Evolutionary conservation across 2,888 invertebrate species (phyloP).

Genomic region (Julus scandinavius): DNA sequence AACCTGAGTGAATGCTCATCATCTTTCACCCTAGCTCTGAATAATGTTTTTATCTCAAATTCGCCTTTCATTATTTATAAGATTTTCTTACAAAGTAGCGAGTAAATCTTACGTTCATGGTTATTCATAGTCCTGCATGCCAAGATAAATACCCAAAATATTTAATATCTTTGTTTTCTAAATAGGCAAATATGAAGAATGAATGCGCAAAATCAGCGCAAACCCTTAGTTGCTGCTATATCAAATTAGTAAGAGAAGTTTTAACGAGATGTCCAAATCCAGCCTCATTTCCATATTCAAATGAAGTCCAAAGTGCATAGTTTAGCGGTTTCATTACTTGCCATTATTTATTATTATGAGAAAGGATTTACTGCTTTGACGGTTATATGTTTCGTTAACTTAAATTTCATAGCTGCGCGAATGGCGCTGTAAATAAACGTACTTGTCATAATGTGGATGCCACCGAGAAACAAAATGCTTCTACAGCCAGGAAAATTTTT

Average conservation of each 20-base stretch:
- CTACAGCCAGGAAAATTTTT: background rate
- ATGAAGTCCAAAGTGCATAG: constrained; percentile 9
- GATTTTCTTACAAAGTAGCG: too few relatives aligned
- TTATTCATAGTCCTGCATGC: background rate
- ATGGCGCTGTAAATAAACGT: constrained; percentile 18
- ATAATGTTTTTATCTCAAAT: too few relatives aligned
- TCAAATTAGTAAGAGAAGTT: background rate
- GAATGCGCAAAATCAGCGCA: background rate
- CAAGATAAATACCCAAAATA: background rate
- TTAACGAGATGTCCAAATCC: background rate
- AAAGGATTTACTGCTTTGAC: constrained; percentile 18
- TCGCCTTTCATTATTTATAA: too few relatives aligned
- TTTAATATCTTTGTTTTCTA: background rate
- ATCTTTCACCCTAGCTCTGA: too few relatives aligned
- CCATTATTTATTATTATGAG: constrained; percentile 11
- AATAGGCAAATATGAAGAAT: background rate
- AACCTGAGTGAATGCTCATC: too few relatives aligned
- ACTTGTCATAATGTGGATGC: constrained; percentile 18
- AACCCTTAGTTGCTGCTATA: background rate
- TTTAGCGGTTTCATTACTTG: background rate
- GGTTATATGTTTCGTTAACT: constrained; percentile 11
- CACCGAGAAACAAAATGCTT: constrained; percentile 6
- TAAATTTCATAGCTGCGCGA: constrained; percentile 18
- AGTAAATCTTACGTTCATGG: background rate
- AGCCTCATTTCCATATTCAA: constrained; percentile 1